A percentile compares a stretch with the other conserved stretches of the same genome.
Conservation (phyloP, 2,888 invertebrate genomes). For the Chaetoderma sp. region DNA sequence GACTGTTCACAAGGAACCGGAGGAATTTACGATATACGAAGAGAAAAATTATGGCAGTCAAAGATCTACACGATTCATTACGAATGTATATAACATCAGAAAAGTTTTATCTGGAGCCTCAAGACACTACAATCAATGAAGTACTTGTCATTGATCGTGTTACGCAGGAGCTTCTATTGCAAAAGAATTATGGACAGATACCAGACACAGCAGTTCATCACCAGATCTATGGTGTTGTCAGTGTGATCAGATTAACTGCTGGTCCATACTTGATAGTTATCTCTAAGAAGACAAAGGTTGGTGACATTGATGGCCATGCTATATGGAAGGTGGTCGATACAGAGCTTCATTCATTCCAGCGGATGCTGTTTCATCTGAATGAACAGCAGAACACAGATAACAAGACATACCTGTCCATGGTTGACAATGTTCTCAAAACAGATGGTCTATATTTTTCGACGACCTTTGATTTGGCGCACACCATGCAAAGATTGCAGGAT, state of each 20-base stretch:
- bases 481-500: constrained; percentile 84
- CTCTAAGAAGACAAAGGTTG: constrained; percentile 85
- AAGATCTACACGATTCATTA: too few species aligned
- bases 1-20: too few species aligned
- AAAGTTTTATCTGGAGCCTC: constrained; percentile 88
- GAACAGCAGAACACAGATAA: constrained; percentile 83
- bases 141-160: constrained; percentile 87
- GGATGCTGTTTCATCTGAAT: constrained; percentile 86
- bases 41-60: too few species aligned
- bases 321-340: constrained; percentile 67
- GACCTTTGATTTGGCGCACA: constrained; percentile 92
- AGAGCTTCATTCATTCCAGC: constrained; percentile 81
- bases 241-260: constrained; percentile 84
- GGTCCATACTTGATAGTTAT: constrained; percentile 91
- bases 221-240: constrained; percentile 87
- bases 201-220: constrained; percentile 75
- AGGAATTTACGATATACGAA: too few species aligned
- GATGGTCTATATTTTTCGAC: constrained; percentile 95
- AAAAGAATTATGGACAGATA: constrained; percentile 76
- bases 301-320: constrained; percentile 70
- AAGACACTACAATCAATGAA: constrained; percentile 77
- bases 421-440: constrained; percentile 83
- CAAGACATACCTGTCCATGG: constrained; percentile 85
- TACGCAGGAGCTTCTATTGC: constrained; percentile 77
- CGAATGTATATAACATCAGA: constrained; percentile 85